A percentile compares a stretch with the other conserved stretches of the same genome.
phyloP scores from a whole-genome alignment of 2,888 invertebrate species.

The Nymphalis urticae region DNA sequence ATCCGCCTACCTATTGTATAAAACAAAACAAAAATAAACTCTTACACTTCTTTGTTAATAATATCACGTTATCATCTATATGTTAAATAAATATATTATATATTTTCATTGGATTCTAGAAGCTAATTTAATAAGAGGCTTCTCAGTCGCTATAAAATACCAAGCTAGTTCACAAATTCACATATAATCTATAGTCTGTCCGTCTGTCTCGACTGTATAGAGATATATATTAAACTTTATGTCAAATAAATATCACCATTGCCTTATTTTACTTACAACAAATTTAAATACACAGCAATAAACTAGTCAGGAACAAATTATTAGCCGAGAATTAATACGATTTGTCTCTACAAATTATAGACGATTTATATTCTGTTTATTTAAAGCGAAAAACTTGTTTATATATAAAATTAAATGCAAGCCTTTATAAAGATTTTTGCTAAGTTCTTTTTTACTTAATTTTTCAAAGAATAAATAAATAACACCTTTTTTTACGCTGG shows the following conservation, averaged over 20 bases:
- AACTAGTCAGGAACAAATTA: conserved; percentile 11
- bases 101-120: background rate
- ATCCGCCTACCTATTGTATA: too few species aligned
- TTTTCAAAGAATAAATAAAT: too few species aligned
- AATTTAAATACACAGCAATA: conserved; percentile 2
- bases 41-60: too few species aligned
- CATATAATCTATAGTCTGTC: too few species aligned
- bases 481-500: too few species aligned
- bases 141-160: too few species aligned
- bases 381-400: background rate
- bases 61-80: too few species aligned
- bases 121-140: too few species aligned
- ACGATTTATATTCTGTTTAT: background rate
- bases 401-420: background rate
- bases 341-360: conserved; percentile 3
- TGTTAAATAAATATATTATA: background rate
- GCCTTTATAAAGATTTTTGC: background rate
- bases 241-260: conserved; percentile 8
- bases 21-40: too few species aligned
- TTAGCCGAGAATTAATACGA: conserved; percentile 1
- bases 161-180: background rate
- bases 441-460: too few species aligned
- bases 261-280: background rate
- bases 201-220: background rate
- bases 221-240: background rate